Conservation (phyloP, 1,140 invertebrate species). For the Drosophila obscura region DNA sequence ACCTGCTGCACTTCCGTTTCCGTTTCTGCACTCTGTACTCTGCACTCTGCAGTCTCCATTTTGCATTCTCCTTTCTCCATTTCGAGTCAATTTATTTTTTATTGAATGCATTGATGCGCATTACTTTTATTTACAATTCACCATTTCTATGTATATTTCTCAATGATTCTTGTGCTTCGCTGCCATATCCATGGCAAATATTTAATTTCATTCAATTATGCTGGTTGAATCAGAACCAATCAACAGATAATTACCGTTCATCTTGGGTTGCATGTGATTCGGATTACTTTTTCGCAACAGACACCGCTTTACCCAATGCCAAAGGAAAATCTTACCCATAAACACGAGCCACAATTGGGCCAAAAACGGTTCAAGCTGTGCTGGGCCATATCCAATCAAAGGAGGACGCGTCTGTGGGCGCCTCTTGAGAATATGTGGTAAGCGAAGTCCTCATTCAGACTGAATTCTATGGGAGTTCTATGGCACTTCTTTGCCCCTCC, state of each 20-base stretch:
- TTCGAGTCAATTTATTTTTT: slow-evolving; percentile 40
- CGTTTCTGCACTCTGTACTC: background rate
- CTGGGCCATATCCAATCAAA: slow-evolving; percentile 18
- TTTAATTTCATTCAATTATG: slow-evolving; percentile 35
- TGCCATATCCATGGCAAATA: slow-evolving; percentile 8
- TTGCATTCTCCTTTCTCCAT: slow-evolving; percentile 6
- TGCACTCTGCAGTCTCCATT: too few relatives aligned
- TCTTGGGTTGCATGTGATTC: background rate
- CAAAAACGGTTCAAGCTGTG: slow-evolving; percentile 27
- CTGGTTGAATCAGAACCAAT: background rate
- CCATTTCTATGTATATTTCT: slow-evolving; percentile 11
- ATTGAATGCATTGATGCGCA: slow-evolving; percentile 40
- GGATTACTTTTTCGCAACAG: too few relatives aligned
- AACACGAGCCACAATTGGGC: slow-evolving; percentile 50
- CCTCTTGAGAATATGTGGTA: slow-evolving; percentile 67
- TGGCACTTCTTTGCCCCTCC: slow-evolving; percentile 62
- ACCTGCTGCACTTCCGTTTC: slow-evolving; percentile 37
- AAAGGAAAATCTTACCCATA: slow-evolving; percentile 11
- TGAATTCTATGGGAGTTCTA: slow-evolving; percentile 61
- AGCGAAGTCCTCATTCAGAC: slow-evolving; percentile 56
- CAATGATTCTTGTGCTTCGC: slow-evolving; percentile 9
- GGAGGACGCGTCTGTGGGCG: slow-evolving; percentile 5
- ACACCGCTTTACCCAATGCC: too few relatives aligned
- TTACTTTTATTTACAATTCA: slow-evolving; percentile 37
- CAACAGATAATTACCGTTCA: slow-evolving; percentile 3